Evolutionary conservation across 2,888 invertebrate species (phyloP), one percentile per base, ranked within the genome.

Genomic region (Cabera pusaria): DNA sequence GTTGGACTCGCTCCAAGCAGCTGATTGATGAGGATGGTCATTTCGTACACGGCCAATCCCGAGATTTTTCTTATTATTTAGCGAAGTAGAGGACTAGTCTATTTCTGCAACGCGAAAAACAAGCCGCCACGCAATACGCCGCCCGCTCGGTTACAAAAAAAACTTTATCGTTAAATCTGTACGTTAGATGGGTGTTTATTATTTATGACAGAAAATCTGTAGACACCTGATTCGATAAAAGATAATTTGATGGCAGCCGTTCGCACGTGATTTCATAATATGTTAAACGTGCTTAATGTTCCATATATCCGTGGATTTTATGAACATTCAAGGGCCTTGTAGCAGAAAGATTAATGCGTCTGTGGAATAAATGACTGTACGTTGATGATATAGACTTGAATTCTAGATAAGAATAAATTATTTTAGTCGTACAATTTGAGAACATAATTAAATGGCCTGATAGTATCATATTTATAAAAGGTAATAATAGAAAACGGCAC

Each of bases 21-120:
- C 85, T 88, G 88, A 88, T 88, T 87, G 88, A 88, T 88, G 88
- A 87, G 88, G 88, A 87, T 88, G 88, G 88, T 84, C 88, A 88
- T 86, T 85, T 87, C 77, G 87, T 82, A 81, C 86, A 86, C 87
- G 85, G 82, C 87, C 87, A 88, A 88, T 87, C 86, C 74, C 73
- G 82, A 80, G 76, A 80, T 83, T 85, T 86, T 86, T 88, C 87
- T 80, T 88, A 87, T 87, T 88, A 87, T 88, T 88, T 80, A 87
- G 87, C 82, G 74, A 83, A 87, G 77, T 78, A 80, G 85, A 78
- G 77, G 81, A 81, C 76, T 71, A 73, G 71, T 83, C 87, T 88
- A 88, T 88, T 88, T 88, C 64, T 72, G 84, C 78, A 71, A 80
- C 69, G 77, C 75, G 79, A 86, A 87, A 85, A 87, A 87, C 85